Conservation (phyloP, 2,888 invertebrate species). For the Melinaea menophilus region DNA sequence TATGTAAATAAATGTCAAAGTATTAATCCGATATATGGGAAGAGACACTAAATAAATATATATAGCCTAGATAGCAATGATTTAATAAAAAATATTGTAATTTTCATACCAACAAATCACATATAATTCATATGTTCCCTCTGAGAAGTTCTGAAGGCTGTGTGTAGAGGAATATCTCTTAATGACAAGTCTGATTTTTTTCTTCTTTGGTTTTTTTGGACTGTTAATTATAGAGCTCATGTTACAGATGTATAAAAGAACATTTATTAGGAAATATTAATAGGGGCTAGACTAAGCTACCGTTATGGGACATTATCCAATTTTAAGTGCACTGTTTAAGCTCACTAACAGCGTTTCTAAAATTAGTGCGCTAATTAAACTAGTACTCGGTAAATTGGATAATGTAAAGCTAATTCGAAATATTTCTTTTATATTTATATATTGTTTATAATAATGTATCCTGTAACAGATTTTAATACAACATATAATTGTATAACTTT, state of each 20-base stretch:
- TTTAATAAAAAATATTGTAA: too few species aligned
- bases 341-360: too few species aligned
- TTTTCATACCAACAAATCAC: neutral
- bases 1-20: conserved; percentile 25
- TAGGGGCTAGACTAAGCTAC: neutral
- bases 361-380: too few species aligned
- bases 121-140: conserved; percentile 14
- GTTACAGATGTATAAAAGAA: conserved; percentile 35
- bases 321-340: too few species aligned
- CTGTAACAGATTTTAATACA: neutral
- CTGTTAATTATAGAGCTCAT: too few species aligned
- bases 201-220: neutral
- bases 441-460: neutral
- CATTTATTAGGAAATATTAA: conserved; percentile 27
- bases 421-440: too few species aligned
- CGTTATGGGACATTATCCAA: too few species aligned
- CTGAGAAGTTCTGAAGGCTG: conserved; percentile 28
- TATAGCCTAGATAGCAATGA: neutral
- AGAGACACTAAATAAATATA: conserved; percentile 10
- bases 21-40: conserved; percentile 9
- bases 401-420: too few species aligned
- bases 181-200: conserved; percentile 20
- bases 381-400: too few species aligned
- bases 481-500: too few species aligned
- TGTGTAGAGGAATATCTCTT: conserved; percentile 27